phyloP scores from a whole-genome alignment of 2,888 invertebrate genomes.

The Tethea ocularis region DNA sequence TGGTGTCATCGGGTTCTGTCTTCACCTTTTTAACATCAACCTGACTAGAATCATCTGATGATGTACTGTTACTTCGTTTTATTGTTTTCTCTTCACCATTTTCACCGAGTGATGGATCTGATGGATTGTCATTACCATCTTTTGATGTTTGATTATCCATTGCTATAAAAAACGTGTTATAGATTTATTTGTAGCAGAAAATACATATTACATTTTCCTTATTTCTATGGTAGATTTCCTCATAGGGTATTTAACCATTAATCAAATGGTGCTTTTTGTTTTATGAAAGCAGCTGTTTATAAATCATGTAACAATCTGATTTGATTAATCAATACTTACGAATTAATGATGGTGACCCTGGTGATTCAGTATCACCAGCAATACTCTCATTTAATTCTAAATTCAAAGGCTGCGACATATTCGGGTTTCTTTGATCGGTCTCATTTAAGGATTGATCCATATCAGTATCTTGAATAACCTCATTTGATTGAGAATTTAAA shows the following conservation, averaged over 20 bases:
- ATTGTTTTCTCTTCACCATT: conserved; percentile 20
- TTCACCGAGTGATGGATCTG: not conserved
- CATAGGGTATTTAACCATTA: too few relatives aligned
- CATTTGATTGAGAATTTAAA: too few relatives aligned
- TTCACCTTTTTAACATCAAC: conserved; percentile 52
- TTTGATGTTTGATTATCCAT: not conserved
- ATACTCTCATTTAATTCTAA: conserved; percentile 29
- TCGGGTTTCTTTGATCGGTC: not conserved
- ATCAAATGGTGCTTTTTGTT: too few relatives aligned
- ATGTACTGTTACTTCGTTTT: conserved; percentile 44
- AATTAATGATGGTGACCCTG: conserved; percentile 47
- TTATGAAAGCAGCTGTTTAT: too few relatives aligned
- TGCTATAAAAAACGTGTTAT: too few relatives aligned
- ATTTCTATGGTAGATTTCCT: too few relatives aligned
- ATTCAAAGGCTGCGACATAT: conserved; percentile 14
- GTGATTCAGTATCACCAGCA: conserved; percentile 11
- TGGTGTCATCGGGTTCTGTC: conserved; percentile 30
- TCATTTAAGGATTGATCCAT: not conserved
- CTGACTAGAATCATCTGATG: conserved; percentile 23
- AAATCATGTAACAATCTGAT: not conserved
- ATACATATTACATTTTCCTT: too few relatives aligned
- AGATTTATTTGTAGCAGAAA: too few relatives aligned
- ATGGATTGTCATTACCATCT: not conserved
- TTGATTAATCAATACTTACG: too few relatives aligned
- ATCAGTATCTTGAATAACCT: not conserved